phyloP scores from a whole-genome alignment of 1,140 invertebrate genomes.

The Planococcus citri region DNA sequence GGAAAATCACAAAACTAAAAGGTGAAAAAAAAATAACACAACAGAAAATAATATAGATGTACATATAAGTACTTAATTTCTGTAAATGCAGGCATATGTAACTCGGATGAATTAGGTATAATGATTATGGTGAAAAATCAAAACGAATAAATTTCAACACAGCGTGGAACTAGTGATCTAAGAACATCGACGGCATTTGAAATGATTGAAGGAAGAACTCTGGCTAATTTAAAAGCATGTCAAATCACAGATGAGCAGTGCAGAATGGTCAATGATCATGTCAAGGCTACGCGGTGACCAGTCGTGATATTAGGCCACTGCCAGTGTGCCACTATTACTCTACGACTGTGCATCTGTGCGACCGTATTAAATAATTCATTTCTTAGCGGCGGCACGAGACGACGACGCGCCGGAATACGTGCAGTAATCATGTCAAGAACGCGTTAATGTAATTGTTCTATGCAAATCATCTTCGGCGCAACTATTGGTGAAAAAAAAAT shows the following conservation, averaged over 20 bases:
- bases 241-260: not conserved
- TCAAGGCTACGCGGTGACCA: not conserved
- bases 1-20: too few relatives aligned
- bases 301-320: not conserved
- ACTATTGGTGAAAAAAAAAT: not conserved
- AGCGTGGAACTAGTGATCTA: not conserved
- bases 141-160: not conserved
- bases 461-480: not conserved
- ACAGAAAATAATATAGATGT: too few relatives aligned
- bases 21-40: too few relatives aligned
- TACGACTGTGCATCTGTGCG: not conserved
- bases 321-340: not conserved
- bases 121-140: too few relatives aligned
- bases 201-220: not conserved
- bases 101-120: too few relatives aligned
- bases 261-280: constrained; percentile 7
- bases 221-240: not conserved
- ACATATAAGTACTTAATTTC: too few relatives aligned
- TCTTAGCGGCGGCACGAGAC: not conserved
- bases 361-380: not conserved
- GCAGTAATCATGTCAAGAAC: not conserved
- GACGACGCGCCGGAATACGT: not conserved
- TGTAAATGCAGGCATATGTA: too few relatives aligned
- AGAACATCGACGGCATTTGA: not conserved
- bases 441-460: not conserved